These are phyloP conservation scores for Okapia johnstoni DNA, from an alignment of 2,113 vertebrate genomes.

Conservation along the genomic window DNA sequence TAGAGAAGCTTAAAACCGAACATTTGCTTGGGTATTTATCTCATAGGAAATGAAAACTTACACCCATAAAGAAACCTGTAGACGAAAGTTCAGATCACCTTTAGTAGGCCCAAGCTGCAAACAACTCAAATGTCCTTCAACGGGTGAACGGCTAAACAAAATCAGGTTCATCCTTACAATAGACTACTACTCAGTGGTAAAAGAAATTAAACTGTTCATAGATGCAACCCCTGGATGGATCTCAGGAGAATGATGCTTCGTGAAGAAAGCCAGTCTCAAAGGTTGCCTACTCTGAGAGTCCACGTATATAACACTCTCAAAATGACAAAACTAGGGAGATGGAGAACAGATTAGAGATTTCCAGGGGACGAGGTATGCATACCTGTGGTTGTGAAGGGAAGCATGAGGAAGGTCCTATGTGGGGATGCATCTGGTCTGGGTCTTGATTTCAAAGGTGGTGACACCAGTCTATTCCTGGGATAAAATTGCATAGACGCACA, in stretches of 20 bases:
- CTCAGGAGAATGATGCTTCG: neutral
- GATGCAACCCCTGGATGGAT: accelerated
- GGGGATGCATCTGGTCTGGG: neutral
- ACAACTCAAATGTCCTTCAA: neutral
- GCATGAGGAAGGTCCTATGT: neutral
- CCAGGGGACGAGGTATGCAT: neutral
- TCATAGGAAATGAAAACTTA: neutral
- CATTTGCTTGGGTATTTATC: neutral
- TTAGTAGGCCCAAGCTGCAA: neutral
- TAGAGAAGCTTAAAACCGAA: neutral
- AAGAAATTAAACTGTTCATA: neutral
- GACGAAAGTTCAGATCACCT: neutral
- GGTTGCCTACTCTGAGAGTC: accelerated
- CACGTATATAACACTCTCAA: neutral
- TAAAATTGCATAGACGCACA: too few species aligned
- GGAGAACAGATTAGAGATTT: neutral
- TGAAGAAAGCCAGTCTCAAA: neutral
- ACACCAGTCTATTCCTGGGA: neutral
- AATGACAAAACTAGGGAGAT: neutral
- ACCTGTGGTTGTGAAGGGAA: neutral
- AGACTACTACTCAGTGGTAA: neutral
- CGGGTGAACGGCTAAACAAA: neutral
- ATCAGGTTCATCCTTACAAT: neutral
- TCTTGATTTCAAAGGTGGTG: neutral
- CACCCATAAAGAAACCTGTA: neutral